Conservation (phyloP, 2,888 invertebrate genomes). For the Esperia sulphurella region DNA sequence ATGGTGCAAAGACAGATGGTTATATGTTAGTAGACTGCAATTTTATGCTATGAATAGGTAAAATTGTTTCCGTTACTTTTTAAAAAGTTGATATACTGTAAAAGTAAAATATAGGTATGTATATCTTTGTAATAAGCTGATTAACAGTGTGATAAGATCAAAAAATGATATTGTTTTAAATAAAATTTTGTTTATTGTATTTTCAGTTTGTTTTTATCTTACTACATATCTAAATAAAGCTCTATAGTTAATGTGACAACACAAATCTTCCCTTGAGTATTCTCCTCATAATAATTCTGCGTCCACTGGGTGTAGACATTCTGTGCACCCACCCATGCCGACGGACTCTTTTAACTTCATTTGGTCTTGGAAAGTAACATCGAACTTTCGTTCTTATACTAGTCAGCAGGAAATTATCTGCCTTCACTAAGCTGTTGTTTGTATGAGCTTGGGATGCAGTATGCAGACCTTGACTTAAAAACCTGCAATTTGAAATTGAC, state of each 20-base stretch:
- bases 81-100: conserved; percentile 5
- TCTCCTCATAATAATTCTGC: conserved; percentile 86
- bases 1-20: too few relatives aligned
- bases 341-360: conserved; percentile 84
- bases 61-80: conserved; percentile 5
- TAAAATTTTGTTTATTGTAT: conserved; percentile 5
- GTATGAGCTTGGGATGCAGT: conserved; percentile 31
- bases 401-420: conserved; percentile 47
- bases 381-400: conserved; percentile 76
- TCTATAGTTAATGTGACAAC: conserved; percentile 79
- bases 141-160: background rate
- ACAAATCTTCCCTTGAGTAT: conserved; percentile 86
- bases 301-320: conserved; percentile 84
- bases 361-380: conserved; percentile 86
- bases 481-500: conserved; percentile 27
- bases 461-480: conserved; percentile 44
- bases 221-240: conserved; percentile 5
- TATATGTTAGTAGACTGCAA: too few relatives aligned
- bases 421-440: conserved; percentile 40
- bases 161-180: conserved; percentile 6
- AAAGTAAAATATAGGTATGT: conserved; percentile 7
- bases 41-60: too few relatives aligned
- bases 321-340: conserved; percentile 85
- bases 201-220: conserved; percentile 3
- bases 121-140: conserved; percentile 1